phyloP scores from a whole-genome alignment of 2,888 invertebrate species.

The Epinotia brunnichana region DNA sequence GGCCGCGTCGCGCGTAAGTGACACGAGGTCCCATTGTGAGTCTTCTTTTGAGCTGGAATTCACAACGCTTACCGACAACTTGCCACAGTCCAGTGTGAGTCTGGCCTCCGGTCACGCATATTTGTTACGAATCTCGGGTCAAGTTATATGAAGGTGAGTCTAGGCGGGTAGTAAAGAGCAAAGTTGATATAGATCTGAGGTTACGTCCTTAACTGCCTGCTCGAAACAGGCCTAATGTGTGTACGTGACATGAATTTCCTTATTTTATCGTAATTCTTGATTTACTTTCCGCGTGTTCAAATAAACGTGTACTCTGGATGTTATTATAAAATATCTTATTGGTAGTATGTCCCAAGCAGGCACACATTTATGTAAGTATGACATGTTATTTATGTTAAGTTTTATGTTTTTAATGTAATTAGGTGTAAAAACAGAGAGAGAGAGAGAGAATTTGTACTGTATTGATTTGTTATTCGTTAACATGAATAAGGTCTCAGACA shows the following conservation, averaged over 20 bases:
- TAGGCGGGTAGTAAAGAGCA: not conserved
- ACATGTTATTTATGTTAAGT: too few relatives aligned
- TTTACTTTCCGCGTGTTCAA: conserved; percentile 1
- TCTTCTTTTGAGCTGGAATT: conserved; percentile 8
- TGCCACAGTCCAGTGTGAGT: not conserved
- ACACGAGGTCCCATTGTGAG: conserved; percentile 12
- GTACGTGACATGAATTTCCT: conserved; percentile 27
- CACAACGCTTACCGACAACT: not conserved
- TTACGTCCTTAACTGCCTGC: conserved; percentile 10
- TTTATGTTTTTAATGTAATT: too few relatives aligned
- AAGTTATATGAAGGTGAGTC: not conserved
- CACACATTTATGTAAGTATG: too few relatives aligned
- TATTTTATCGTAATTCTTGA: conserved; percentile 4
- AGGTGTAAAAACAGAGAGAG: too few relatives aligned
- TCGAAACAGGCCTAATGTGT: conserved; percentile 24
- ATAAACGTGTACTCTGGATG: not conserved
- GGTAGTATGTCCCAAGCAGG: too few relatives aligned
- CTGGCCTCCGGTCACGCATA: not conserved
- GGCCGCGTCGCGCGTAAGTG: conserved; percentile 9
- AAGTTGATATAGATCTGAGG: conserved; percentile 27
- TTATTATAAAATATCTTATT: not conserved
- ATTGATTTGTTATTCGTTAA: too few relatives aligned
- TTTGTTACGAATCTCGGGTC: not conserved
- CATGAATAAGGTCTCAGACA: too few relatives aligned
- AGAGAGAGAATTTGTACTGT: too few relatives aligned